These are phyloP conservation scores for Leptinotarsa lineolata DNA, from an alignment of 1,140 invertebrate genomes.

Conservation along the genomic window DNA sequence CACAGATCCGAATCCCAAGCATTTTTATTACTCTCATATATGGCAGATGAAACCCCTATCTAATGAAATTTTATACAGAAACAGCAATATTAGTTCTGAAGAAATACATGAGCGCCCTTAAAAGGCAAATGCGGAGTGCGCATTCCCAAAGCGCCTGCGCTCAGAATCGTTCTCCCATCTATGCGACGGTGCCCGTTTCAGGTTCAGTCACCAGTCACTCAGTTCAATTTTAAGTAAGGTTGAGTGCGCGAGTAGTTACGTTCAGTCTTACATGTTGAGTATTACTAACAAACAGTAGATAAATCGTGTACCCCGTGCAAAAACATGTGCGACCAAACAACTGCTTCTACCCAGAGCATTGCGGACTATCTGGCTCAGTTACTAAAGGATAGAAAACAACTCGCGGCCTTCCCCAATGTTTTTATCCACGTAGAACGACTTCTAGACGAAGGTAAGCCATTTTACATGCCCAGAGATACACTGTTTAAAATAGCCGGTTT, in stretches of 20 bases:
- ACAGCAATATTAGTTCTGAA: slow-evolving; percentile 33
- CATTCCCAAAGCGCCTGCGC: slow-evolving; percentile 30
- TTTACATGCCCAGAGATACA: not conserved
- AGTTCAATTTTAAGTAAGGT: slow-evolving; percentile 22
- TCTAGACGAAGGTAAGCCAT: slow-evolving; percentile 94
- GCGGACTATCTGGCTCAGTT: slow-evolving; percentile 99
- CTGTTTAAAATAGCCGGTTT: slow-evolving; percentile 6
- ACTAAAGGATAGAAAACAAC: slow-evolving; percentile 99
- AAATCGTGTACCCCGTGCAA: slow-evolving; percentile 16
- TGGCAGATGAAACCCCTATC: slow-evolving; percentile 2
- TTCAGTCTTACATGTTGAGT: slow-evolving; percentile 25
- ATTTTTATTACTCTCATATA: slow-evolving; percentile 18
- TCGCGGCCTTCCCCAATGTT: slow-evolving; percentile 98
- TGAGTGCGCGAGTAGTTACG: slow-evolving; percentile 25
- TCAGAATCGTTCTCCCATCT: not conserved
- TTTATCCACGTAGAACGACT: slow-evolving; percentile 99
- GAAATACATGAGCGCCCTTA: slow-evolving; percentile 32
- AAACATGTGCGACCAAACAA: slow-evolving; percentile 65
- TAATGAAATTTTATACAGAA: slow-evolving; percentile 29
- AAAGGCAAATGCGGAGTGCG: slow-evolving; percentile 38
- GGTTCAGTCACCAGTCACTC: slow-evolving; percentile 6
- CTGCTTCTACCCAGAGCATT: slow-evolving; percentile 89
- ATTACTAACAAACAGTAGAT: slow-evolving; percentile 26
- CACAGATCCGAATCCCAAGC: not conserved
- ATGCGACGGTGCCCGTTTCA: slow-evolving; percentile 4